These are phyloP conservation scores for Argya squamiceps DNA, from an alignment of 2,797 vertebrate genomes.

Conservation along the genomic window DNA sequence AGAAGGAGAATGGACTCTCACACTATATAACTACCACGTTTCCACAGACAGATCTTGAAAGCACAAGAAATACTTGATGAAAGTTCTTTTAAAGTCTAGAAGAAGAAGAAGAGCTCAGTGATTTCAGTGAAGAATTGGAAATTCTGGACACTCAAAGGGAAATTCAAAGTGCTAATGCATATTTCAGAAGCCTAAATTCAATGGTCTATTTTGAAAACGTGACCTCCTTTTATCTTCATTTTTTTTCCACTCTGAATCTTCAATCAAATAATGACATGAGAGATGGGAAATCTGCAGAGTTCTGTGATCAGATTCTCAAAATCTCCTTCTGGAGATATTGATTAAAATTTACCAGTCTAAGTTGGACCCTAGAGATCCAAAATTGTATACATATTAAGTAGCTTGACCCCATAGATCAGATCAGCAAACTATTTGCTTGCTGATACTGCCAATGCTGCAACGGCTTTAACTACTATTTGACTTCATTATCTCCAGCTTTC, in stretches of 20 bases:
- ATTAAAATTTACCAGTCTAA: not conserved
- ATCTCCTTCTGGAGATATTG: not conserved
- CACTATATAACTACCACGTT: rapidly evolving
- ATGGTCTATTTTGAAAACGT: not conserved
- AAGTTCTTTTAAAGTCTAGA: not conserved
- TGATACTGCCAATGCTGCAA: not conserved
- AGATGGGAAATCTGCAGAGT: not conserved
- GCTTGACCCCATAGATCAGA: not conserved
- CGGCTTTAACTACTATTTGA: not conserved
- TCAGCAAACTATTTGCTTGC: not conserved
- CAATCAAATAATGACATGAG: not conserved
- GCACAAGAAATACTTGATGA: not conserved
- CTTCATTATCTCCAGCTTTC: not conserved
- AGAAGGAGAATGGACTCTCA: not conserved
- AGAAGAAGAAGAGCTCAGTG: not conserved
- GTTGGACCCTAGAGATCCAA: not conserved
- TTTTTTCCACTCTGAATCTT: not conserved
- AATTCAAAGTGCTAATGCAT: not conserved
- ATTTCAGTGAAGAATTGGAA: not conserved
- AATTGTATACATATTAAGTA: not conserved
- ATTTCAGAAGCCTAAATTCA: conserved; percentile 17
- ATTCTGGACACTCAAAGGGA: not conserved
- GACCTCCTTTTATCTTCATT: not conserved
- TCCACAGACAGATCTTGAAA: not conserved
- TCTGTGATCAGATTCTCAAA: not conserved